Percentiles rank a stretch among this genome's conserved stretches.
phyloP scores from a whole-genome alignment of 2,113 vertebrate species.

The Porphyrio hochstetteri region DNA sequence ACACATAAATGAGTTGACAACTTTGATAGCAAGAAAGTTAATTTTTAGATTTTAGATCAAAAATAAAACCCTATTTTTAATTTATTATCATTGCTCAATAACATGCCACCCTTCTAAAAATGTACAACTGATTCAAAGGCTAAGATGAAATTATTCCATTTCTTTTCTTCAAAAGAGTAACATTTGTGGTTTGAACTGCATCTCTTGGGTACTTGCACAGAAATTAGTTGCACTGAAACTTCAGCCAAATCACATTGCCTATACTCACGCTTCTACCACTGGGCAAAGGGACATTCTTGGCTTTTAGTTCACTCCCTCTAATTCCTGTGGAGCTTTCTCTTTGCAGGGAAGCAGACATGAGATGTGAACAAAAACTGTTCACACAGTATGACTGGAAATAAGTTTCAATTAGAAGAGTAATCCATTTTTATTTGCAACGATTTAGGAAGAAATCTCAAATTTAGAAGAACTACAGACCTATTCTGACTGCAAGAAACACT shows the following conservation, averaged over 20 bases:
- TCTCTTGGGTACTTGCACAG: neutral
- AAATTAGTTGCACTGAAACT: neutral
- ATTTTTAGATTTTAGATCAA: neutral
- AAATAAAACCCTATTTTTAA: neutral
- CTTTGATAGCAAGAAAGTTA: neutral
- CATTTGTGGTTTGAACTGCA: neutral
- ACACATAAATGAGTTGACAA: neutral
- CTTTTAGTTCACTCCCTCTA: neutral
- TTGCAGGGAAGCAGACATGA: rapidly evolving
- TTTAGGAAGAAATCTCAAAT: neutral
- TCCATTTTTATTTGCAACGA: neutral
- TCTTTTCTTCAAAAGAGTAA: neutral
- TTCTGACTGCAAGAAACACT: neutral
- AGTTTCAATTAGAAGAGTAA: neutral
- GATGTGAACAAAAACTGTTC: neutral
- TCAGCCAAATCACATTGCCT: neutral
- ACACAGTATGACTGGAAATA: neutral
- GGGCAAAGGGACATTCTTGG: neutral
- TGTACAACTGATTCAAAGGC: neutral
- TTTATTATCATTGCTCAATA: neutral
- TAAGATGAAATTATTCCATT: neutral
- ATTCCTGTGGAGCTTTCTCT: neutral
- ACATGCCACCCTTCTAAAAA: neutral
- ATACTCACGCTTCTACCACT: neutral
- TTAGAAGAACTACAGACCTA: neutral